Evolutionary conservation across 64 coral and sea anemone genomes (phyloP).

Genomic region (Exaiptasia diaphana): DNA sequence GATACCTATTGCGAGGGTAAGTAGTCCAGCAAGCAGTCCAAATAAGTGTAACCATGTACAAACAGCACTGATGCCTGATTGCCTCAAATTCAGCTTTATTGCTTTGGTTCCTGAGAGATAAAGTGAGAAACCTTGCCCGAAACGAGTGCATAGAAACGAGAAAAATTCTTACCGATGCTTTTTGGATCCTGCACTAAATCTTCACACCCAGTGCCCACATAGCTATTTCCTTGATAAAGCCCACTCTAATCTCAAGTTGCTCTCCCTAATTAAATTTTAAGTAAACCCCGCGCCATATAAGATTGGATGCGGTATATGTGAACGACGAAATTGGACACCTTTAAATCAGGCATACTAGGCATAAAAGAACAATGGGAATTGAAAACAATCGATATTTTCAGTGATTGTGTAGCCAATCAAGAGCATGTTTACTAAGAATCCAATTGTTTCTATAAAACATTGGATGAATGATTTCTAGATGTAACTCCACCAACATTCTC

Average conservation of each 20-base stretch:
- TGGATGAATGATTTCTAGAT: not conserved
- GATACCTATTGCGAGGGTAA: not conserved
- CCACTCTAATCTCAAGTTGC: too few species aligned
- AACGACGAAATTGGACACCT: not conserved
- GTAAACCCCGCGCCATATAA: too few species aligned
- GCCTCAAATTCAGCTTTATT: not conserved
- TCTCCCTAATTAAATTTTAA: too few species aligned
- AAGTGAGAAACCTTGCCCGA: not conserved
- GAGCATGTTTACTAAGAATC: not conserved
- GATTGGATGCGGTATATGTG: too few species aligned
- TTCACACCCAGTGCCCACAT: too few species aligned
- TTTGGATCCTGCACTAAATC: too few species aligned
- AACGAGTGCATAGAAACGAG: not conserved
- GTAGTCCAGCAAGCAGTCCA: not conserved
- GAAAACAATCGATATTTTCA: not conserved
- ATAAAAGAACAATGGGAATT: not conserved
- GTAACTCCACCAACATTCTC: not conserved
- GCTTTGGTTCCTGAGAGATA: not conserved
- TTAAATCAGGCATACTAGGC: not conserved
- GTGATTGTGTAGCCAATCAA: not conserved
- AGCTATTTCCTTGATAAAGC: too few species aligned
- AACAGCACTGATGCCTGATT: not conserved
- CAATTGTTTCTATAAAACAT: not conserved
- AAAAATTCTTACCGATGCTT: too few species aligned
- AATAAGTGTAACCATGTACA: not conserved